Evolutionary conservation across 2,113 vertebrate genomes (phyloP), one percentile per base, ranked within the genome.

Genomic region (Hippopotamus amphibius): DNA sequence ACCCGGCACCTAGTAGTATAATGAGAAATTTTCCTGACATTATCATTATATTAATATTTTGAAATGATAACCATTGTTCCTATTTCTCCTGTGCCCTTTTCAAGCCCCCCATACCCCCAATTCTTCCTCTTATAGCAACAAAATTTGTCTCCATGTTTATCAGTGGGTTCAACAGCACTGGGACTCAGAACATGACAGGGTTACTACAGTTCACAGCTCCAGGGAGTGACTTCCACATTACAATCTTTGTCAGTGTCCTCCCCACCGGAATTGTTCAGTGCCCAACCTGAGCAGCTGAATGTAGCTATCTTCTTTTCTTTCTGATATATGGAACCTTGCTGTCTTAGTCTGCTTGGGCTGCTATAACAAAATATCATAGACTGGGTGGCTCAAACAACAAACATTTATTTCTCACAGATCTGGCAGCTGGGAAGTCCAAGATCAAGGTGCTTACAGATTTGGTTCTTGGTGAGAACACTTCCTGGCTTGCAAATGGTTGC

Each of bases 101-200:
- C 59, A 84, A 65, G 68, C 11, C 1, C 43, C 7, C 10, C 11
- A 37, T 24, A 22, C 12, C 41, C n/a, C 28, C 37, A 81, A 14
- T 76, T 80, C 71, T 90, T 92, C 48, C 15, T 91, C 68, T 68
- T 63, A 24, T 30, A 55, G n/a, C 24, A 41, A 72, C 24, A 50
- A 79, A 92, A 85, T 33, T 26, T 81, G 76, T 71, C 48, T 93
- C 43, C 53, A n/a, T 46, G 28, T 79, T 74, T 92, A 87, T 76
- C 59, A 63, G 37, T 48, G 79, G 48, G 24, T 79, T 72, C 59
- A 90, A 66, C 55, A 81, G 59, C 81, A 71, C 26, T 14, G 21
- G 43, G 48, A 72, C 61, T 43, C 33, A 41, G 22, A 61, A 2
- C n/a, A 66, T 13, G 12, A 30, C 21, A 69, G 4, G 28, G 43